Conservation (phyloP, 1,140 invertebrate genomes). For the Meloidogyne chitwoodi region DNA sequence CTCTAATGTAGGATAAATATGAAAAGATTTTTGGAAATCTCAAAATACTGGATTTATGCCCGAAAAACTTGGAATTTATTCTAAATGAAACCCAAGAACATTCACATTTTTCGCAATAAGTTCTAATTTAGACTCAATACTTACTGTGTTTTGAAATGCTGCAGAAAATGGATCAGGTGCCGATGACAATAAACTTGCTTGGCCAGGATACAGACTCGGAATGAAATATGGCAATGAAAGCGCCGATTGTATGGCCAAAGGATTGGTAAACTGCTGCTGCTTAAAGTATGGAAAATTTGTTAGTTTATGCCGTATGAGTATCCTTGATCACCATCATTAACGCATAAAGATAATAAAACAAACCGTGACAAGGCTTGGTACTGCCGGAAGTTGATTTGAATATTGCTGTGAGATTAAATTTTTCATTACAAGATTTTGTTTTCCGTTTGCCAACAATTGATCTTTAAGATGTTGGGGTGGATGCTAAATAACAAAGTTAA, state of each 20-base stretch:
- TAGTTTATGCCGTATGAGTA: no score
- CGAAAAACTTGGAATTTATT: no score
- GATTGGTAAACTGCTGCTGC: not conserved
- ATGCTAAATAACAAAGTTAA: constrained; percentile 7
- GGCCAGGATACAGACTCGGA: not conserved
- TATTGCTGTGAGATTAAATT: constrained; percentile 52
- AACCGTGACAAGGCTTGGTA: constrained; percentile 39
- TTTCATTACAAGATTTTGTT: constrained; percentile 95
- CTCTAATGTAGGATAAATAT: no score
- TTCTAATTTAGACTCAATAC: not conserved
- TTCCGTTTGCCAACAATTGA: constrained; percentile 96
- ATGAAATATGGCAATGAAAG: constrained; percentile 6
- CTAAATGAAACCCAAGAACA: no score
- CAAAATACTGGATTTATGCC: no score
- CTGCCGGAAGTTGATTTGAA: constrained; percentile 22
- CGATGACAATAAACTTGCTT: not conserved
- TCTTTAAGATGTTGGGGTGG: constrained; percentile 94
- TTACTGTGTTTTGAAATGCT: not conserved
- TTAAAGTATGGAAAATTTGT: not conserved
- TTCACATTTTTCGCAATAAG: no score
- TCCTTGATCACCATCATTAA: not conserved
- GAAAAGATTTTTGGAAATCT: no score
- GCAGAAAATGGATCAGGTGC: not conserved
- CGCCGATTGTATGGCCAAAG: not conserved
- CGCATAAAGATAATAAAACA: not conserved